Evolutionary conservation across 1,140 invertebrate genomes (phyloP), one percentile per base, ranked within the genome.

Genomic region (Drosophila teissieri): DNA sequence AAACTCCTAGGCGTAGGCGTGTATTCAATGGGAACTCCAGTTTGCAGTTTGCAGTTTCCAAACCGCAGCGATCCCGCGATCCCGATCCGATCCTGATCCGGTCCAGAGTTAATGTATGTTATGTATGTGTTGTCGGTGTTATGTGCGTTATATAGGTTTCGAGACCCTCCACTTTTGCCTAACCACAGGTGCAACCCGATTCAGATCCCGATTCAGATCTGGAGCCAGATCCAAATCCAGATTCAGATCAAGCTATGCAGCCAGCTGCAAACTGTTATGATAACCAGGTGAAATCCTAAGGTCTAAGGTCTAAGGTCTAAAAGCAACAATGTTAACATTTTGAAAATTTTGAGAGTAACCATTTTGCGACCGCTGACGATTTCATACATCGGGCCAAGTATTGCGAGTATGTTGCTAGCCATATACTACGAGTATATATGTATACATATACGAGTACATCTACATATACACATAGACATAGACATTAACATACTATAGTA

Each of bases 301-400:
- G 45, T 80, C 74, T 81, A 88, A 68, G 57, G 56, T 90, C 62
- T 90, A 88, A 69, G 57, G 56, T 90, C 63, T 90, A 90, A 78
- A 75, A 89, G 31, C 27, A 51, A 74, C 78, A 78, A 89, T 89
- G 85, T 89, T 89, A 89, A 89, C 85, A 89, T 89, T 89, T 89
- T 89, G 63, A 80, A 56, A 65, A 53, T 74, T 69, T 65, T 73
- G 80, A 64, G 40, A 68, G 44, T 64, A 53, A 72, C 65, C 51
- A 77, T 83, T 85, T 83, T 85, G 73, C 63, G 72, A 82, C 24
- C 15, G 22, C 27, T 60, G 37, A 24, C 49, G 48, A 62, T 62
- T 61, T 61, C 31, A 51, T 67, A 19, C 45, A 37, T 64, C 48
- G 64, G 17, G 34, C 46, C 15, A 51, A 11, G 52, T 54, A 37